A percentile compares a stretch with the other conserved stretches of the same genome.
phyloP scores from a whole-genome alignment of 2,113 vertebrate species.

The Paralichthys olivaceus region DNA sequence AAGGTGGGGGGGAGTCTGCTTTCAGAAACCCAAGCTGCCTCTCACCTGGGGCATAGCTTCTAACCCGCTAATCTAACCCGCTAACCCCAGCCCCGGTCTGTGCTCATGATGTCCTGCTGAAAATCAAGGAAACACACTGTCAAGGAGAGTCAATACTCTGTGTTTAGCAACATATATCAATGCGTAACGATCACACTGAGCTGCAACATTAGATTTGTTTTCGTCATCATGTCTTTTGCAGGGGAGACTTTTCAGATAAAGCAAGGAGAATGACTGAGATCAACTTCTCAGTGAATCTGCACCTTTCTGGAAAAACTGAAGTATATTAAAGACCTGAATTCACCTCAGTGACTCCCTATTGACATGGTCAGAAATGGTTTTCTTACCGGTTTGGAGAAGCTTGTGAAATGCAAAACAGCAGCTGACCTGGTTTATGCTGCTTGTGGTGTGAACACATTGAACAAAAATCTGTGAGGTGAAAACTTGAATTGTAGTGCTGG shows the following conservation, averaged over 20 bases:
- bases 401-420: not conserved
- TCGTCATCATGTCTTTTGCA: not conserved
- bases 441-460: not conserved
- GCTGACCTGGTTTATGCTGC: not conserved
- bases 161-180: not conserved
- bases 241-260: not conserved
- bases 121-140: constrained; percentile 43
- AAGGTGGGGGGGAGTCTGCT: constrained; percentile 74
- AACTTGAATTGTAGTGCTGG: not conserved
- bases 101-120: constrained; percentile 13
- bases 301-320: too few relatives aligned
- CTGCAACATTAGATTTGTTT: not conserved
- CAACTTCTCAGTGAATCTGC: too few relatives aligned
- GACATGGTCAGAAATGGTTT: not conserved
- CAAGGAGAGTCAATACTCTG: constrained; percentile 5
- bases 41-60: constrained; percentile 69
- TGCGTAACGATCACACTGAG: not conserved
- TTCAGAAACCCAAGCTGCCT: constrained; percentile 83
- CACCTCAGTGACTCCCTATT: not conserved
- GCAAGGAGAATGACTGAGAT: too few relatives aligned
- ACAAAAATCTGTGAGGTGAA: not conserved
- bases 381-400: not conserved
- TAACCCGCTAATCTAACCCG: constrained; percentile 55
- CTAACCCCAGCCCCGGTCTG: constrained; percentile 32
- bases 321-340: not conserved